Conservation (phyloP, 2,888 invertebrate genomes). For the Teinopalpus imperialis region DNA sequence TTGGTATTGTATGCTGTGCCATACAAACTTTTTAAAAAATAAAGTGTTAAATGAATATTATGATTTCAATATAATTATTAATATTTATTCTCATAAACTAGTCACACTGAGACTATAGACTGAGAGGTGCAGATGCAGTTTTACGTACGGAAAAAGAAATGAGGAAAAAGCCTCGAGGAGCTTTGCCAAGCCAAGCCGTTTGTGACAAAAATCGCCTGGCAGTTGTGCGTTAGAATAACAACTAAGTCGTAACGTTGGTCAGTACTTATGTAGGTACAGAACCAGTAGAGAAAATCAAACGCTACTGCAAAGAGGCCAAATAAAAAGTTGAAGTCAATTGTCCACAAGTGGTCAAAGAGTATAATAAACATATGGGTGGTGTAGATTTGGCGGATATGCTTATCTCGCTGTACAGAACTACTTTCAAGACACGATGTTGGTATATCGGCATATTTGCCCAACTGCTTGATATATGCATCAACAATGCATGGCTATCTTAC, state of each 20-base stretch:
- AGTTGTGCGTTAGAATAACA: slow-evolving; percentile 36
- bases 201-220: slow-evolving; percentile 27
- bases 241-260: slow-evolving; percentile 39
- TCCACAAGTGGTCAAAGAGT: slow-evolving; percentile 41
- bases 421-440: slow-evolving; percentile 22
- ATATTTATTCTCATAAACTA: slow-evolving; percentile 19
- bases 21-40: slow-evolving; percentile 2
- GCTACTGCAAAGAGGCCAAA: slow-evolving; percentile 39
- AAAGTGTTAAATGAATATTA: slow-evolving; percentile 16
- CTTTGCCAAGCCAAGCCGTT: too few species aligned
- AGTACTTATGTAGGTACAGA: slow-evolving; percentile 37
- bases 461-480: slow-evolving; percentile 34
- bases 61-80: slow-evolving; percentile 22
- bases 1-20: slow-evolving; percentile 3
- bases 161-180: too few species aligned
- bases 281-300: slow-evolving; percentile 36
- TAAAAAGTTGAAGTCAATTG: slow-evolving; percentile 37
- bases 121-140: too few species aligned
- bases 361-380: slow-evolving; percentile 46
- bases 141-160: too few species aligned
- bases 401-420: slow-evolving; percentile 26
- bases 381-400: slow-evolving; percentile 36
- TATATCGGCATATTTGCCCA: slow-evolving; percentile 41
- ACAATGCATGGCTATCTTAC: slow-evolving; percentile 31
- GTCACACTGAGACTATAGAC: too few species aligned